Evolutionary conservation across 2,113 vertebrate genomes (phyloP).

Genomic region (Puma concolor): DNA sequence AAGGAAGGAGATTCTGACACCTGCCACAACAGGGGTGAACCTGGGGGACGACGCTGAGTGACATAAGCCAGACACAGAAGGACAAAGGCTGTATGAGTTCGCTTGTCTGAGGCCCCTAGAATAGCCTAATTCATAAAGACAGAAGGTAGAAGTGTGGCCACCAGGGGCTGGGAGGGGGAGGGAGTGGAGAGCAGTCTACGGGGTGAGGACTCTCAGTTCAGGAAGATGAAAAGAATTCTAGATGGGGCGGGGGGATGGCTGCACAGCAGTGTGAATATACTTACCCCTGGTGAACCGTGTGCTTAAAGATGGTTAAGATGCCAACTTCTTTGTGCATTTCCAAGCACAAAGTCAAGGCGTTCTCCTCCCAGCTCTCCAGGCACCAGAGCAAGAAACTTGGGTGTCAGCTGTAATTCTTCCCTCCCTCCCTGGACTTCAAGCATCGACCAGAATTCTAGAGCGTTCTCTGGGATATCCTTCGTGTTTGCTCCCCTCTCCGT

Average conservation of each 20-base stretch:
- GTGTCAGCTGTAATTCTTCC: not conserved
- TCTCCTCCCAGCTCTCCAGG: not conserved
- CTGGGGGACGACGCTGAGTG: not conserved
- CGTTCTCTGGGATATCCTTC: not conserved
- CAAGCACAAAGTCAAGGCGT: not conserved
- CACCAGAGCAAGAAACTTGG: not conserved
- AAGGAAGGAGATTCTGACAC: not conserved
- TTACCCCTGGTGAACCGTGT: rapidly evolving
- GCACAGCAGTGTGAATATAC: rapidly evolving
- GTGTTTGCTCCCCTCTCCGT: not conserved
- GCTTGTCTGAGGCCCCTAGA: not conserved
- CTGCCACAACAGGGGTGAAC: rapidly evolving
- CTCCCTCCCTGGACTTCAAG: not conserved
- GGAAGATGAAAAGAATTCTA: not conserved
- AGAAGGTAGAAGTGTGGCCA: not conserved
- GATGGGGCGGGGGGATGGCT: not conserved
- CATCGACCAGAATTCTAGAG: no score
- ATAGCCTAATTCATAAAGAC: not conserved
- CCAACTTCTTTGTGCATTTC: not conserved
- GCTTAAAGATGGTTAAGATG: not conserved
- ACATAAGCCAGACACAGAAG: not conserved
- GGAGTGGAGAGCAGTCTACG: rapidly evolving
- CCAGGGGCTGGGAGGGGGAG: not conserved
- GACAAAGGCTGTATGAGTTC: rapidly evolving
- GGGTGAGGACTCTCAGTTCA: not conserved